These are phyloP conservation scores for Mergus octosetaceus DNA, from an alignment of 2,797 vertebrate species.

Conservation along the genomic window DNA sequence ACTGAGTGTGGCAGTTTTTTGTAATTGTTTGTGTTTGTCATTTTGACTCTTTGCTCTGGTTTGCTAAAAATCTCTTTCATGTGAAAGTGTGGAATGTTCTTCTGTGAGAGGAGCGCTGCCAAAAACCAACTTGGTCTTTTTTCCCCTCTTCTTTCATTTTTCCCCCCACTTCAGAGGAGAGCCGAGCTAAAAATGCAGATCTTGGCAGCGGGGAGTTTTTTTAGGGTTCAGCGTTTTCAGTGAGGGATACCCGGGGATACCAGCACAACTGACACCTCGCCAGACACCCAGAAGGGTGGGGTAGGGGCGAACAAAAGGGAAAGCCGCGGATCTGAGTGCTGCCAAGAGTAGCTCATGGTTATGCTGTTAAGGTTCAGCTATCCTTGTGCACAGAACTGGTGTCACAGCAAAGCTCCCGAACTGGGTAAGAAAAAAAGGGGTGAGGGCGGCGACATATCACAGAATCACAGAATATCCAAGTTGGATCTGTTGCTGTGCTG, in stretches of 20 bases:
- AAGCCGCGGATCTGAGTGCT: neutral
- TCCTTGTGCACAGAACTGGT: neutral
- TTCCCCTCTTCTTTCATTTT: neutral
- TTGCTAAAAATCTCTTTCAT: conserved; percentile 14
- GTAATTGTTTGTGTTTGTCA: conserved; percentile 27
- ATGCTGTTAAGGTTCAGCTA: neutral
- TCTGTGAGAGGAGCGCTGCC: neutral
- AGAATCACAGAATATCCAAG: no score
- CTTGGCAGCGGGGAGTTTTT: neutral
- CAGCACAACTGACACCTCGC: neutral
- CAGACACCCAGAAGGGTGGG: neutral
- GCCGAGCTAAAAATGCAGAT: neutral
- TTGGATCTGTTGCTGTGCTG: no score
- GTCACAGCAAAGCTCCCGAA: neutral
- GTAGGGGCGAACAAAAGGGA: neutral
- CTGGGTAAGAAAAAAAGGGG: neutral
- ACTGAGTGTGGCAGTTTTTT: neutral
- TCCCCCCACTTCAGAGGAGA: neutral
- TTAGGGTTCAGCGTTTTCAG: neutral
- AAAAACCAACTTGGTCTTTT: neutral
- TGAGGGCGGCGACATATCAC: no score
- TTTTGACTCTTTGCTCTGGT: conserved; percentile 11
- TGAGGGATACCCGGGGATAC: neutral
- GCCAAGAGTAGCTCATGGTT: neutral
- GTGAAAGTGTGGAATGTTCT: neutral